Evolutionary conservation across 2,888 invertebrate species (phyloP), one percentile per base, ranked within the genome.

Genomic region (Tenthredo mesomela): DNA sequence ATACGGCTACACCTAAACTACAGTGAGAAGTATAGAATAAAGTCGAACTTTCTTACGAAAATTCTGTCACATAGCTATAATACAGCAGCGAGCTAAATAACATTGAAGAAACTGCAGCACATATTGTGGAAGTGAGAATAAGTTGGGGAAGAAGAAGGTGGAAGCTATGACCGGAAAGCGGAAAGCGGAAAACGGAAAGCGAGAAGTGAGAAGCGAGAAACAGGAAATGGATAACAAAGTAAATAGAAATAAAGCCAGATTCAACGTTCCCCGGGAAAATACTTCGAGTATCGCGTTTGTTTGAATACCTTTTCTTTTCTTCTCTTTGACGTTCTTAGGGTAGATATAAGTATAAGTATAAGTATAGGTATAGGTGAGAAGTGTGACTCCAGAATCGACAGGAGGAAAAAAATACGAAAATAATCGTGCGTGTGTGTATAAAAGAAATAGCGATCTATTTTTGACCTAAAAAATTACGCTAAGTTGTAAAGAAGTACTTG

Each of bases 151-250:
- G 0, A 25, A n/a, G 9, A 5, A 21, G n/a, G n/a, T 40, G n/a
- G 50, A 77, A 29, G 9, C 21, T 54, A 33, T 25, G 50, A 61
- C 6, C 33, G 29, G 43, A 12, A 65, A 82, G 18, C 12, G 12
- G 6, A 29, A 71, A 37, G 58, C 50, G 71, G 21, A 25, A 65
- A 80, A 9, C 58, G 80, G 25, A 29, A 77, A 33, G 10, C 29
- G 54, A 21, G 40, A 61, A 61, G 58, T 18, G 58, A 54, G 33
- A 75, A 47, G 15, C 50, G 33, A 54, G 77, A 77, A 67, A 70
- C 65, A 47, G 70, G 82, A 82, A 70, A 67, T 33, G 58, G 43
- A 43, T 80, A 80, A 80, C 40, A 61, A 61, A 80, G 21, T 78
- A 37, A 58, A 58, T 78, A 18, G 37, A 58, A 37, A 37, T 78